Evolutionary conservation across 2,113 vertebrate genomes (phyloP).

Genomic region (Rafetus swinhoei): DNA sequence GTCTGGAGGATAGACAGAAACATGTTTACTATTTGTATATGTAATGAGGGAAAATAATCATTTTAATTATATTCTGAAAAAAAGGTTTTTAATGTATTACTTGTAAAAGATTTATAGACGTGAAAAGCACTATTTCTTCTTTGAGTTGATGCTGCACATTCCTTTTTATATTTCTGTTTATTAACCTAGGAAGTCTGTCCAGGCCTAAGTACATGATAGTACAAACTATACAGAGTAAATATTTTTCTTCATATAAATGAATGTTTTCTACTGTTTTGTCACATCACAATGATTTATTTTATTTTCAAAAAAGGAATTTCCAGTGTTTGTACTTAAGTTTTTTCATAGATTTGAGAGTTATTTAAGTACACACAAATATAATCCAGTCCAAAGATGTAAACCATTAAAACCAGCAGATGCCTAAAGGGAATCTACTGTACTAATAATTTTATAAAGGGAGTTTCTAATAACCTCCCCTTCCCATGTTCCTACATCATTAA

Average conservation of each 20-base stretch:
- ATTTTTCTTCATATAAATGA: neutral
- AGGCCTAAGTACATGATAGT: neutral
- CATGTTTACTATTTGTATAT: neutral
- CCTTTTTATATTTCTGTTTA: neutral
- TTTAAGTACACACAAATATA: neutral
- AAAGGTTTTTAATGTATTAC: neutral
- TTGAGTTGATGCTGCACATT: rapidly evolving
- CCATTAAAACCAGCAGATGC: neutral
- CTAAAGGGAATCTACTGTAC: neutral
- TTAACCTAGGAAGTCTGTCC: rapidly evolving
- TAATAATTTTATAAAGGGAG: neutral
- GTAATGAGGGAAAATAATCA: neutral
- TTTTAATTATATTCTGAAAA: neutral
- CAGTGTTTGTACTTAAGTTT: neutral
- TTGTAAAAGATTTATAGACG: neutral
- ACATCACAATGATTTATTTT: neutral
- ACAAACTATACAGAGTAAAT: neutral
- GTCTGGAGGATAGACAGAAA: neutral
- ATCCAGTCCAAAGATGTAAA: neutral
- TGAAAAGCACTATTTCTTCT: neutral
- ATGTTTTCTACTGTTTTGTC: neutral
- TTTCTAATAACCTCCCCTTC: neutral
- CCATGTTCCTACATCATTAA: neutral
- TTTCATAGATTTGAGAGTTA: neutral
- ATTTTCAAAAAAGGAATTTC: neutral